A percentile compares a stretch with the other conserved stretches of the same genome.
These are phyloP conservation scores for Meandrina meandrites DNA, from an alignment of 92 coral and sea anemone species.

Conservation along the genomic window DNA sequence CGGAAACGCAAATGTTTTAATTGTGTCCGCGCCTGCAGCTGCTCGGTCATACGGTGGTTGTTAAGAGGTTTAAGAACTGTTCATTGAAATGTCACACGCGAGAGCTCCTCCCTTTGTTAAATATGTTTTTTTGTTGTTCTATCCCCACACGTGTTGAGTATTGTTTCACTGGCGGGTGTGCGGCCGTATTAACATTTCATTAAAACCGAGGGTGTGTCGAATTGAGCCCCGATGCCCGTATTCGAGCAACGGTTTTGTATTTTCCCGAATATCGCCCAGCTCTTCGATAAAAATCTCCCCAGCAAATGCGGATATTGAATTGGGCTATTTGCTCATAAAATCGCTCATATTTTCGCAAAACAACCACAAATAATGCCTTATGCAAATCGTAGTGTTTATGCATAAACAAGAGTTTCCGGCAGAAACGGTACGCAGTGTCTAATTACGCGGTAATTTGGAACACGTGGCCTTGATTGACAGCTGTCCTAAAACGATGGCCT, in stretches of 20 bases:
- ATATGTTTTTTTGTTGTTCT: slow-evolving; percentile 92
- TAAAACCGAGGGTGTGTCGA: slow-evolving; percentile 75
- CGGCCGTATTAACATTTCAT: slow-evolving; percentile 89
- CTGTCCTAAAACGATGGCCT: slow-evolving; percentile 67
- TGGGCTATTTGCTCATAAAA: slow-evolving; percentile 45
- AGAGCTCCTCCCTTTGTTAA: slow-evolving; percentile 96
- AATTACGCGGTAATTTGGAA: slow-evolving; percentile 91
- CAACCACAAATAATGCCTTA: slow-evolving; percentile 67
- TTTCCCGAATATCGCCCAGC: background rate
- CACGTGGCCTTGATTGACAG: slow-evolving; percentile 97
- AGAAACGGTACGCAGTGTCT: slow-evolving; percentile 84
- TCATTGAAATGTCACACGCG: slow-evolving; percentile 99
- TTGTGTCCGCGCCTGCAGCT: slow-evolving; percentile 84
- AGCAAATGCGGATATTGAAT: slow-evolving; percentile 38
- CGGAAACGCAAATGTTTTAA: slow-evolving; percentile 99
- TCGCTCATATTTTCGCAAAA: slow-evolving; percentile 64
- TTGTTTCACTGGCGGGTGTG: slow-evolving; percentile 90
- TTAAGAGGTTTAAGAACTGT: slow-evolving; percentile 91
- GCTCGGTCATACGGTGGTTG: slow-evolving; percentile 84
- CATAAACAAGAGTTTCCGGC: slow-evolving; percentile 82
- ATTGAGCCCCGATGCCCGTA: slow-evolving; percentile 29
- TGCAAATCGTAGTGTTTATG: slow-evolving; percentile 78
- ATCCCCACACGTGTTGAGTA: slow-evolving; percentile 94
- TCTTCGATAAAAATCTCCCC: slow-evolving; percentile 12
- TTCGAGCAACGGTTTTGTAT: slow-evolving; percentile 42